A percentile compares a stretch with the other conserved stretches of the same genome.
Evolutionary conservation across 2,113 vertebrate species (phyloP).

Genomic region (Nettapus auritus): DNA sequence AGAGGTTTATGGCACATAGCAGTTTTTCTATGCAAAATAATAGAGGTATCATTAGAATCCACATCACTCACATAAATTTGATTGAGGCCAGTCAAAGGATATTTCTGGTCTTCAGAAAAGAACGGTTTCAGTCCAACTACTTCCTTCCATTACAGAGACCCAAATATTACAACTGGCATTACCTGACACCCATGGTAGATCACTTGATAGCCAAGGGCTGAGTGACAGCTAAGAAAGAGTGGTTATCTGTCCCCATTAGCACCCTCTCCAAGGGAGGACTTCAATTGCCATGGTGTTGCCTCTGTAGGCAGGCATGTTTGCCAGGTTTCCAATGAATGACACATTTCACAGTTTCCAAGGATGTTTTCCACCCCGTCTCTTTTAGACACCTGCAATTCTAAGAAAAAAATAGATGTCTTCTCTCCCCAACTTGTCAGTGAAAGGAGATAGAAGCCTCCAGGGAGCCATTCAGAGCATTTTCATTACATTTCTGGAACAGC

Average conservation of each 20-base stretch:
- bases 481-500: neutral
- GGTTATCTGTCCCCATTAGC: neutral
- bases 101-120: neutral
- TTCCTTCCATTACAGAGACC: neutral
- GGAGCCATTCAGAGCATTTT: neutral
- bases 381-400: neutral
- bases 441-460: neutral
- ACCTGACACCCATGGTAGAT: neutral
- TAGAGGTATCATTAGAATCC: neutral
- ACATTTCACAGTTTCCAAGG: rapidly evolving
- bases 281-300: neutral
- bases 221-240: neutral
- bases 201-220: neutral
- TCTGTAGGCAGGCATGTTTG: neutral
- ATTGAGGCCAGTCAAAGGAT: neutral
- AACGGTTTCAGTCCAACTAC: neutral
- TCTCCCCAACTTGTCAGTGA: neutral
- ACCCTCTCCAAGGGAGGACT: neutral
- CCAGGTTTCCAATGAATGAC: neutral
- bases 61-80: neutral
- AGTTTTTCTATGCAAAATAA: neutral
- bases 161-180: neutral
- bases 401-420: neutral
- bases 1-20: neutral
- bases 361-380: rapidly evolving